Evolutionary conservation across 2,797 vertebrate genomes (phyloP), one percentile per base, ranked within the genome.

Genomic region (Catostomus latipinnis): DNA sequence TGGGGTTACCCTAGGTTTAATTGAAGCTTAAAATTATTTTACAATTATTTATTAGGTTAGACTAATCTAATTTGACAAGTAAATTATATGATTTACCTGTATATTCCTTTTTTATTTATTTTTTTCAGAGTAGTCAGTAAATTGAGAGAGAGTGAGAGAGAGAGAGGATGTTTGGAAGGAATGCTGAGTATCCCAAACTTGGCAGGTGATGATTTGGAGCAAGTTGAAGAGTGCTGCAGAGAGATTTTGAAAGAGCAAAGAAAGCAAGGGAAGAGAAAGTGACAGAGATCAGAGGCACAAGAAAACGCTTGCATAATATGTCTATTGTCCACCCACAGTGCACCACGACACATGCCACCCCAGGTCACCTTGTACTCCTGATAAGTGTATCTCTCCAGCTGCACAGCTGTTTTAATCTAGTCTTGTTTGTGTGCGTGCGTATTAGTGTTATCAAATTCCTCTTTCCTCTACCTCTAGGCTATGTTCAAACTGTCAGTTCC

Each of bases 351-450:
- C 76, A 14, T 73, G 77, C 61, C 56, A 76, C 78, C 57, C 76
- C 65, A 68, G 62, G 49, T 71, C 76, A 84, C 72, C 81, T 81
- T 73, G 56, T 5, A 46, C 75, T 65, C 74, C 78, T 54, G 60
- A 56, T 68, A 73, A 66, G 63, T 83, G 71, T 74, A 79, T 81
- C 68, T 57, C 49, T 50, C 60, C 72, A 82, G 61, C 71, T 50
- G 68, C 82, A 86, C 85, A 87, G 86, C 83, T 86, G 82, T 83
- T 82, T 75, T 82, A 71, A 69, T 82, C 62, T 61, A 57, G 58
- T 46, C 45, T 81, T 80, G 46, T 49, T 6, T n/a, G 22, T 22
- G 48, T 71, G 54, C 14, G 50, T 70, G 72, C 14, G 8, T 49
- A 52, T 74, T 48, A 34, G 14, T 12, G 9, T 54, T 71, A 14